Percentiles rank a stretch among this genome's conserved stretches.
These are phyloP conservation scores for Colius striatus DNA, from an alignment of 2,113 vertebrate genomes.

Conservation along the genomic window DNA sequence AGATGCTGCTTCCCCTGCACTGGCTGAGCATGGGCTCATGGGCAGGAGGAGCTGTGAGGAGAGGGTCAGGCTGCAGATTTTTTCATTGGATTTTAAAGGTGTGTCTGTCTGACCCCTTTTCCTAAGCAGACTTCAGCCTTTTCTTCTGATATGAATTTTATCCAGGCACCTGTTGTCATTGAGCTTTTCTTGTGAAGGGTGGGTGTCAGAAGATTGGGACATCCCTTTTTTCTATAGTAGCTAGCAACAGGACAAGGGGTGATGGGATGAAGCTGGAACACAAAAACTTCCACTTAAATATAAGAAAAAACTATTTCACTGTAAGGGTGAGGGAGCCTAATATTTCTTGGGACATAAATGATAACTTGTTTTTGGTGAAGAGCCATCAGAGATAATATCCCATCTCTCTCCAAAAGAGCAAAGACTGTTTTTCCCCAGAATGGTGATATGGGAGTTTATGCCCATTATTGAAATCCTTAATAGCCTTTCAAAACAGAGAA, in stretches of 20 bases:
- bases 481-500: slow-evolving; percentile 20
- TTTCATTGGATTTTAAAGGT: neutral
- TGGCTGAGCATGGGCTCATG: rapidly evolving
- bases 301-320: too few species aligned
- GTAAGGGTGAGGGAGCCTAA: too few species aligned
- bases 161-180: neutral
- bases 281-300: too few species aligned
- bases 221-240: too few species aligned
- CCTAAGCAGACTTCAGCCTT: neutral
- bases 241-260: too few species aligned
- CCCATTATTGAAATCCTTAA: slow-evolving; percentile 13
- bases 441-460: neutral
- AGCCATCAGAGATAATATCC: neutral
- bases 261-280: too few species aligned
- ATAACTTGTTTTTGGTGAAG: neutral
- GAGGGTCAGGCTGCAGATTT: neutral
- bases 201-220: too few species aligned
- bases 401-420: neutral
- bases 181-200: neutral
- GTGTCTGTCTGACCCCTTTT: neutral
- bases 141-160: neutral
- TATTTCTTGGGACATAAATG: slow-evolving; percentile 12
- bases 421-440: slow-evolving; percentile 2
- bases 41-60: neutral
- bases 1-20: neutral